Evolutionary conservation across 2,888 invertebrate species (phyloP).

Genomic region (Ochropleura plecta): DNA sequence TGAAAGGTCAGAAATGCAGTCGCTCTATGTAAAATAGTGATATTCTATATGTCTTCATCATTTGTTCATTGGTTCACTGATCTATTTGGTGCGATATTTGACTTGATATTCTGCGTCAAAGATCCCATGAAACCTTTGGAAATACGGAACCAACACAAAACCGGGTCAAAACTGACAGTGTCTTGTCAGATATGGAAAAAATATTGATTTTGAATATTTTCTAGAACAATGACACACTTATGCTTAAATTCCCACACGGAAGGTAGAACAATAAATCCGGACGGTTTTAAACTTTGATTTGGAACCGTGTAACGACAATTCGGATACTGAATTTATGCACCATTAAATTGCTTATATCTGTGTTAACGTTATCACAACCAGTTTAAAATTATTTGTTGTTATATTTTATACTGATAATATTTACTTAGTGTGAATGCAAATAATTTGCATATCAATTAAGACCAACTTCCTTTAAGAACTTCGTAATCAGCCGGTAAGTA

Average conservation of each 20-base stretch:
- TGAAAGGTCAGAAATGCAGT: no score
- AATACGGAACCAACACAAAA: not conserved
- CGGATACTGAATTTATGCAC: not conserved
- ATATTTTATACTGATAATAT: slow-evolving; percentile 18
- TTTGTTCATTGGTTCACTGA: no score
- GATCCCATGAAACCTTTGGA: not conserved
- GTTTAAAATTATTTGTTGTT: slow-evolving; percentile 30
- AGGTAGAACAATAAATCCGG: not conserved
- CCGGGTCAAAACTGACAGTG: no score
- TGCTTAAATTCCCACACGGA: not conserved
- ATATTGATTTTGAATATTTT: not conserved
- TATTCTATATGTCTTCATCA: not conserved
- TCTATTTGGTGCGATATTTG: not conserved
- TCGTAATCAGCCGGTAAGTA: slow-evolving; percentile 7
- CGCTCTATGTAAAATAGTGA: no score
- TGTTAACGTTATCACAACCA: not conserved
- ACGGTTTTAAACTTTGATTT: not conserved
- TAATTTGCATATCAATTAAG: slow-evolving; percentile 36
- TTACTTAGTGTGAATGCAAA: slow-evolving; percentile 14
- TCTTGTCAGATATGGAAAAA: not conserved
- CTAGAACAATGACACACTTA: not conserved
- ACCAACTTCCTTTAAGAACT: slow-evolving; percentile 16
- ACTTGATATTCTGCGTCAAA: not conserved
- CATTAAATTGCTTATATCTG: slow-evolving; percentile 1
- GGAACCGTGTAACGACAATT: not conserved